Base-by-base conservation (phyloP, 2,888 invertebrate genomes). In the Ephialtes manifestator region DNA sequence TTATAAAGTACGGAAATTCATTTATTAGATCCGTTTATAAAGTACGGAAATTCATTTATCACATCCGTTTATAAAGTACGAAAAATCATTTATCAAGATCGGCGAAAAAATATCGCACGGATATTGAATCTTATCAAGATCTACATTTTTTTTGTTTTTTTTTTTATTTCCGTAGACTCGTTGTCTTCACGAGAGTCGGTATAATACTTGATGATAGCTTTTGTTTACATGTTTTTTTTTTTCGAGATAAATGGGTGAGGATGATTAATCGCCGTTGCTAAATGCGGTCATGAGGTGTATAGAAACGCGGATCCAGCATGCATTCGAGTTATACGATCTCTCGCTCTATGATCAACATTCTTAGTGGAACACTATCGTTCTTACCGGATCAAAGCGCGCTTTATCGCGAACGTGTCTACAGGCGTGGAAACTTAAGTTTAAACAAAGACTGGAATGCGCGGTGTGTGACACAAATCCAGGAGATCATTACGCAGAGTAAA, bases 321-420 rank as follows among this genome's bases (percentile, higher is more conserved):
- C 63, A 20, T 51, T 28, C 24, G 31, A 15, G 83, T 79, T 85
- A 85, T 75, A 71, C 79, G 85, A 85, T 76, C 58, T 18, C 31
- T 71, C 75, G 51, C 43, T 70, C 48, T 43, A 78, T 70, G 43
- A 70, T 15, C 24, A 74, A 76, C 35, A 43, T 70, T 48, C 68
- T 46, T 18, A 63, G 60, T 46, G 55, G 7, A 28, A 53, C 51
- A 8, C 53, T 65, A 68, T 63, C 72, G 35, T 70, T 74, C 31
- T 48, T 74, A 53, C 63, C 31, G 67, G 71, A 80, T 78, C 74
- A 31, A 28, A 70, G 53, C 39, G 48, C 60, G 24, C 39, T 77
- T 81, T 60, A 75, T 78, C 71, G 75, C 39, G 65, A 81, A 84
- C 55, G 74, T 81, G 77, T 81, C 84, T 67, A 74, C 51, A 76